Conservation (phyloP, 2,113 vertebrate species). For the Phycodurus eques region DNA sequence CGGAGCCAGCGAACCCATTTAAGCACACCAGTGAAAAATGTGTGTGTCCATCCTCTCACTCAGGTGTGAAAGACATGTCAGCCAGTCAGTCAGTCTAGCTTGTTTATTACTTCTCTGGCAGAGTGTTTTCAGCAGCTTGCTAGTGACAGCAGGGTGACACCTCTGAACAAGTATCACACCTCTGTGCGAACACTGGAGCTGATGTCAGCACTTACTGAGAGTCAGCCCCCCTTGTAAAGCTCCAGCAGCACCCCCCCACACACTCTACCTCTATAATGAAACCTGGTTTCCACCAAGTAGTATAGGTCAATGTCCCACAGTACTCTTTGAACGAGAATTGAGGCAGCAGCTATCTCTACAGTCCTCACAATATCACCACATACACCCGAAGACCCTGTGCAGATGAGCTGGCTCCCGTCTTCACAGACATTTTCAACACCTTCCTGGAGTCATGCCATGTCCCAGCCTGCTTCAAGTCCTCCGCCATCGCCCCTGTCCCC, state of each 20-base stretch:
- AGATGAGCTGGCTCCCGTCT: too few relatives aligned
- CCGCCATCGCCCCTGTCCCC: too few relatives aligned
- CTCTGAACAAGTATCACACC: constrained; percentile 71
- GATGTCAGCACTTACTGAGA: constrained; percentile 73
- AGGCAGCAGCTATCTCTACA: not conserved
- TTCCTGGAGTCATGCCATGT: too few relatives aligned
- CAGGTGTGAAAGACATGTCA: constrained; percentile 25
- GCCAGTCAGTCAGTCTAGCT: constrained; percentile 35
- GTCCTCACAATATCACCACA: too few relatives aligned
- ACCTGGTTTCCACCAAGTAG: constrained; percentile 28
- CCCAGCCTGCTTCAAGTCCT: too few relatives aligned
- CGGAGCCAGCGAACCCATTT: constrained; percentile 11
- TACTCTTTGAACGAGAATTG: not conserved
- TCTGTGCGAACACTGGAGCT: constrained; percentile 63
- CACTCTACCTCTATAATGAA: constrained; percentile 41
- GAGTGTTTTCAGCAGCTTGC: constrained; percentile 28
- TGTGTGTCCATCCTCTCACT: constrained; percentile 1
- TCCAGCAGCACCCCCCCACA: constrained; percentile 66
- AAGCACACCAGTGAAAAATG: not conserved
- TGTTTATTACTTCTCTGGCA: constrained; percentile 24
- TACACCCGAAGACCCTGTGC: too few relatives aligned
- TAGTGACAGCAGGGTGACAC: constrained; percentile 55
- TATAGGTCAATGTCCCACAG: constrained; percentile 5
- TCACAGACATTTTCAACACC: too few relatives aligned
- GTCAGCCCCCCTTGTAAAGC: constrained; percentile 70